Conservation (phyloP, 2,888 invertebrate genomes). For the Cantharis flavilabris region DNA sequence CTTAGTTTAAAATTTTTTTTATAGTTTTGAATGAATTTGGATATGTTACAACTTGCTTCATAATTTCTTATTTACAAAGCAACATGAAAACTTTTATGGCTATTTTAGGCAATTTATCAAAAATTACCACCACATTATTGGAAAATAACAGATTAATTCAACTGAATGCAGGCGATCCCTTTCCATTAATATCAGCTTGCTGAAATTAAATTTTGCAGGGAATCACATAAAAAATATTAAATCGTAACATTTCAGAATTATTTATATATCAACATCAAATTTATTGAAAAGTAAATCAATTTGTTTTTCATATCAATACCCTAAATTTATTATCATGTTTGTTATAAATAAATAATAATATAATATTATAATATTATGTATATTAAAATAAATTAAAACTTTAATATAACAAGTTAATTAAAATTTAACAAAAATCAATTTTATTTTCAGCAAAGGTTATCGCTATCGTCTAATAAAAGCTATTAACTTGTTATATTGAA, state of each 20-base stretch:
- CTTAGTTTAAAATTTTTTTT: no score
- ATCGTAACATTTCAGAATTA: background rate
- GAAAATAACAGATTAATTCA: background rate
- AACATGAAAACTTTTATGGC: background rate
- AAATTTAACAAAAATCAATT: no score
- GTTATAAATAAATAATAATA: no score
- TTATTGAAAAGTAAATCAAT: background rate
- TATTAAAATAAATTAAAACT: no score
- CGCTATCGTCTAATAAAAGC: no score
- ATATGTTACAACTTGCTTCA: background rate
- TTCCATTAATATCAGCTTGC: background rate
- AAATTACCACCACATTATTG: background rate
- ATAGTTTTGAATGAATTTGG: no score
- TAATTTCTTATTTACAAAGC: background rate
- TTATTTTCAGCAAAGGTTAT: no score
- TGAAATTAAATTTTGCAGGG: background rate
- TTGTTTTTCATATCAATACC: no score
- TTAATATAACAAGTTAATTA: no score
- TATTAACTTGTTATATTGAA: no score
- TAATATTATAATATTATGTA: no score
- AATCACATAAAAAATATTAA: background rate
- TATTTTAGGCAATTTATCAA: background rate
- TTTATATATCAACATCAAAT: background rate
- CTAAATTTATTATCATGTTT: no score
- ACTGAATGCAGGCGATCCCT: background rate